Evolutionary conservation across 2,113 vertebrate genomes (phyloP), one percentile per base, ranked within the genome.

Genomic region (Amazona guildingii): DNA sequence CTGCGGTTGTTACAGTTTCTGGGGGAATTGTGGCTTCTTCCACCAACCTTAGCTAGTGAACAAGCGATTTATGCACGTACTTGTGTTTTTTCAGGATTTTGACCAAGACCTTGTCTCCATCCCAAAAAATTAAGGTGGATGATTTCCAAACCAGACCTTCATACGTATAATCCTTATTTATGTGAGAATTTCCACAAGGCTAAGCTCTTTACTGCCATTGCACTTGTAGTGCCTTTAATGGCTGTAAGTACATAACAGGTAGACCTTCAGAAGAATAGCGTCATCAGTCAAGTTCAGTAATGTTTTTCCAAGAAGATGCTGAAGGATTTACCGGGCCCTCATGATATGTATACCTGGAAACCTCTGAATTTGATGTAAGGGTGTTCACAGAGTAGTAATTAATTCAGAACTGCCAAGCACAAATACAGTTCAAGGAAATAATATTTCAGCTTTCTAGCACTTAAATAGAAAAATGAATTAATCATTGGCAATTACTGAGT

Each of bases 401-500:
- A 98, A 97, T 84, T 96, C 84, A 85, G 86, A 98, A 95, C 92
- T 19, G 44, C 95, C 74, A 94, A 93, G 86, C 94, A 95, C 95
- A 95, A 95, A 97, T 96, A 92, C 31, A 84, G 87, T 95, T 97
- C 80, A 96, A 96, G 96, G 90, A 98, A 97, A 97, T 92, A 96
- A 96, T 96, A 97, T 95, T 95, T 90, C 96, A 97, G 90, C 64
- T 97, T 97, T 95, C 96, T 63, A 83, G 88, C 0, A 4, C 75
- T 96, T 83, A 92, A 95, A 94, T 54, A 25, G 67, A 95, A 97
- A 97, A 97, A 95, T 76, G 37, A 96, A 97, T 98, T 97, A 95
- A 97, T 97, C 92, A 92, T 68, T 97, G 97, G 97, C 92, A 98
- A 96, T 96, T 97, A 96, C 80, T 97, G 96, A 97, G 97, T 98